A percentile compares a stretch with the other conserved stretches of the same genome.
Conservation (phyloP, 2,888 invertebrate species). For the Cetonia aurata region DNA sequence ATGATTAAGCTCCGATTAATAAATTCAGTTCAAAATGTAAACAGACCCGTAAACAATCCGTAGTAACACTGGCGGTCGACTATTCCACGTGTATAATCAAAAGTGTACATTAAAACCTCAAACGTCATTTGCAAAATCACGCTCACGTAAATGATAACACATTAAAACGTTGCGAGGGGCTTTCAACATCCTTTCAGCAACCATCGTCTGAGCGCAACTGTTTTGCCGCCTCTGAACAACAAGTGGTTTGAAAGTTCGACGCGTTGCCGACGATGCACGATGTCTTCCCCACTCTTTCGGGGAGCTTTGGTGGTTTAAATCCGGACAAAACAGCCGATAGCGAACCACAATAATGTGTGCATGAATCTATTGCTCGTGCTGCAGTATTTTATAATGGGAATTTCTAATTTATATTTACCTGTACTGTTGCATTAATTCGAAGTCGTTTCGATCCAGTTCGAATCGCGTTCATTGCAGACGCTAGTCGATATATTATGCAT, state of each 20-base stretch:
- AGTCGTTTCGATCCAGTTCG: conserved; percentile 23
- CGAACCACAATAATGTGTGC: conserved; percentile 32
- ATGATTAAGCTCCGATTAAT: conserved; percentile 33
- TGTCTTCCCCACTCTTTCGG: conserved; percentile 39
- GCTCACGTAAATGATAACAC: conserved; percentile 12
- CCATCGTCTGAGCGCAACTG: conserved; percentile 41
- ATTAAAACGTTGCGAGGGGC: background rate
- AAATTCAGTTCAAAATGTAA: conserved; percentile 22
- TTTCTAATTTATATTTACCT: conserved; percentile 42
- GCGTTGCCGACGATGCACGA: conserved; percentile 45
- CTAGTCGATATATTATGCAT: conserved; percentile 9
- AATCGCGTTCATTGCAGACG: conserved; percentile 5
- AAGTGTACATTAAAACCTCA: conserved; percentile 1
- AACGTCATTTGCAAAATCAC: conserved; percentile 31
- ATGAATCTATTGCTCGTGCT: conserved; percentile 36
- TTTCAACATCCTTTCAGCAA: conserved; percentile 8
- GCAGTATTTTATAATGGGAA: conserved; percentile 41
- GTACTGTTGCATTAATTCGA: conserved; percentile 27
- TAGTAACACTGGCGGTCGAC: background rate
- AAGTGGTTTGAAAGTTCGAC: conserved; percentile 49
- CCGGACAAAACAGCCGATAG: conserved; percentile 47
- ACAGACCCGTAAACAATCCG: background rate
- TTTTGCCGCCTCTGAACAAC: conserved; percentile 46
- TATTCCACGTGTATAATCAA: conserved; percentile 2
- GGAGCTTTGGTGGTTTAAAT: conserved; percentile 30